Evolutionary conservation across 2,888 invertebrate genomes (phyloP).

Genomic region (Anodontia alba): DNA sequence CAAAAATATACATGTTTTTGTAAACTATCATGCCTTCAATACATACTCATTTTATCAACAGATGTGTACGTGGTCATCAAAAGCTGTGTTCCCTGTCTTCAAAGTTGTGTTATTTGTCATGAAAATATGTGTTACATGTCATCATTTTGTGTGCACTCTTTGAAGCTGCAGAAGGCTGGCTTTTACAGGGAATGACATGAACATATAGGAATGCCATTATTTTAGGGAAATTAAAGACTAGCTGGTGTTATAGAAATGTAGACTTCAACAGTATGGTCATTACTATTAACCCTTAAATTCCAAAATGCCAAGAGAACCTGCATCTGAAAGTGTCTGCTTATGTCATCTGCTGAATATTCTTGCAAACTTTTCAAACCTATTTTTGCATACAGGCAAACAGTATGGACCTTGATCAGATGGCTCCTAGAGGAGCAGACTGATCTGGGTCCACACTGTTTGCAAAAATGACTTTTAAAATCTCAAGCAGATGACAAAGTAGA

Average conservation of each 20-base stretch:
- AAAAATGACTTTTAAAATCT: no score
- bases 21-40: neutral
- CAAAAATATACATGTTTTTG: neutral
- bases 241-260: neutral
- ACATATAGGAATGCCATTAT: neutral
- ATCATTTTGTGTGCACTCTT: neutral
- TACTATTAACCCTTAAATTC: no score
- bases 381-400: no score
- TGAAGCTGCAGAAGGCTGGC: neutral
- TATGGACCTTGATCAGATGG: no score
- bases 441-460: no score
- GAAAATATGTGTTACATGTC: neutral
- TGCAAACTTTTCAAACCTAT: no score
- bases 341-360: no score
- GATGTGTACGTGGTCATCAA: neutral
- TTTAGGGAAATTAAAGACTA: neutral
- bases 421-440: no score
- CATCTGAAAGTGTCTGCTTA: no score
- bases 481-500: no score
- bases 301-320: no score
- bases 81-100: conserved; percentile 11
- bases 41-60: conserved; percentile 1
- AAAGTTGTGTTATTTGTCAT: conserved; percentile 16
- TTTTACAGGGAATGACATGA: conserved; percentile 1
- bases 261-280: no score